A percentile compares a stretch with the other conserved stretches of the same genome.
Evolutionary conservation across 2,113 vertebrate genomes (phyloP).

Genomic region (Chascanopsetta lugubris): DNA sequence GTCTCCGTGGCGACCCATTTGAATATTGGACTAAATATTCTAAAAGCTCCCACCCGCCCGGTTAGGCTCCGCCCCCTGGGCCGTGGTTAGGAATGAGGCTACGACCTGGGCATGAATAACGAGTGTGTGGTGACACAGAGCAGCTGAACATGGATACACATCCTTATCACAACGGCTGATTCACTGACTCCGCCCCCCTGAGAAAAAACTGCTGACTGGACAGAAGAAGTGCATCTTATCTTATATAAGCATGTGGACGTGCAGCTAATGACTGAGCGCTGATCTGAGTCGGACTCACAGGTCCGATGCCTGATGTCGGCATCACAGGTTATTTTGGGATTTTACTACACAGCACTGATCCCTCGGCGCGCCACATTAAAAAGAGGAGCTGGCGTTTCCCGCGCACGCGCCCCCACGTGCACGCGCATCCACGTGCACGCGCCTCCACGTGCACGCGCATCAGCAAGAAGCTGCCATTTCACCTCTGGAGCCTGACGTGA

Average conservation of each 20-base stretch:
- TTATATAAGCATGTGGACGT: too few relatives aligned
- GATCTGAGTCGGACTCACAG: not conserved
- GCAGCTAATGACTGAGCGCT: too few relatives aligned
- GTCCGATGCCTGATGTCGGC: too few relatives aligned
- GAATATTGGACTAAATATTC: slow-evolving; percentile 32
- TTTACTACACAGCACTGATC: not conserved
- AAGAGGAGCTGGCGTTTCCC: not conserved
- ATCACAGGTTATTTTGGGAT: not conserved
- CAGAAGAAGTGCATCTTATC: too few relatives aligned
- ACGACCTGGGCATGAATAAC: slow-evolving; percentile 2
- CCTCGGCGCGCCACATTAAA: not conserved
- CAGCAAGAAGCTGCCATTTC: slow-evolving; percentile 10
- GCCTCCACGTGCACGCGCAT: not conserved
- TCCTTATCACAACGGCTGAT: too few relatives aligned
- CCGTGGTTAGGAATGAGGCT: not conserved
- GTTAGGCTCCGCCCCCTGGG: not conserved
- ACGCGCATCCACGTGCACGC: not conserved
- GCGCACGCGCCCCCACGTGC: not conserved
- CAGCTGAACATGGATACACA: not conserved
- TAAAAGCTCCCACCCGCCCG: not conserved
- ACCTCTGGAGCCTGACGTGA: slow-evolving; percentile 12
- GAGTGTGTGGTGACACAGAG: slow-evolving; percentile 13
- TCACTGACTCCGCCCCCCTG: too few relatives aligned
- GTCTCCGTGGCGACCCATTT: slow-evolving; percentile 27
- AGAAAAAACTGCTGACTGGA: too few relatives aligned